Percentiles rank a stretch among this genome's conserved stretches.
These are phyloP conservation scores for Lanius collurio DNA, from an alignment of 2,113 vertebrate species.

Conservation along the genomic window DNA sequence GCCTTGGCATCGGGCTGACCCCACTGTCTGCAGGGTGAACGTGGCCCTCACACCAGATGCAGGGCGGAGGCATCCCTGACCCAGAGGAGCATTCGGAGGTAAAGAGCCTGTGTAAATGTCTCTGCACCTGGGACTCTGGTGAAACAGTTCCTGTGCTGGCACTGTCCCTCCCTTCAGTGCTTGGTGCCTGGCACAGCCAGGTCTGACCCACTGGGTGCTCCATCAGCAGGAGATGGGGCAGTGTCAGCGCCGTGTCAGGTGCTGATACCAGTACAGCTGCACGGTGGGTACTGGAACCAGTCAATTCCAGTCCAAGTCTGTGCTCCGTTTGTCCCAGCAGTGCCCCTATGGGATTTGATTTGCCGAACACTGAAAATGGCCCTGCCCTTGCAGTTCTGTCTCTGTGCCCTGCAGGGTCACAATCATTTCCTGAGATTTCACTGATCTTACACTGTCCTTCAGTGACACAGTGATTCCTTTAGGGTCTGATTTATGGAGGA, in stretches of 20 bases:
- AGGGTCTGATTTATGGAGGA: neutral
- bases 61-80: neutral
- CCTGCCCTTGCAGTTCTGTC: neutral
- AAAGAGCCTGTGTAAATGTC: fast-evolving
- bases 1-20: neutral
- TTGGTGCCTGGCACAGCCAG: neutral
- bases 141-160: fast-evolving
- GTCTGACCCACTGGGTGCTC: fast-evolving
- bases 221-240: neutral
- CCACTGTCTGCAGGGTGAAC: fast-evolving
- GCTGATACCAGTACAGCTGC: neutral
- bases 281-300: neutral
- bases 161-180: fast-evolving
- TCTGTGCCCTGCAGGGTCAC: neutral
- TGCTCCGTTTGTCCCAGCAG: neutral
- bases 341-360: neutral
- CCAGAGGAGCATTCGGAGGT: fast-evolving
- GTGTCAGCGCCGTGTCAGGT: too few species aligned
- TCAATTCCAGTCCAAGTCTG: neutral
- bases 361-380: neutral
- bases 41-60: fast-evolving
- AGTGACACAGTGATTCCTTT: neutral
- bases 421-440: neutral
- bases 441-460: neutral
- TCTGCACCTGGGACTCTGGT: neutral